Evolutionary conservation across 2,888 invertebrate species (phyloP).

Genomic region (Hyposoter dolosus): DNA sequence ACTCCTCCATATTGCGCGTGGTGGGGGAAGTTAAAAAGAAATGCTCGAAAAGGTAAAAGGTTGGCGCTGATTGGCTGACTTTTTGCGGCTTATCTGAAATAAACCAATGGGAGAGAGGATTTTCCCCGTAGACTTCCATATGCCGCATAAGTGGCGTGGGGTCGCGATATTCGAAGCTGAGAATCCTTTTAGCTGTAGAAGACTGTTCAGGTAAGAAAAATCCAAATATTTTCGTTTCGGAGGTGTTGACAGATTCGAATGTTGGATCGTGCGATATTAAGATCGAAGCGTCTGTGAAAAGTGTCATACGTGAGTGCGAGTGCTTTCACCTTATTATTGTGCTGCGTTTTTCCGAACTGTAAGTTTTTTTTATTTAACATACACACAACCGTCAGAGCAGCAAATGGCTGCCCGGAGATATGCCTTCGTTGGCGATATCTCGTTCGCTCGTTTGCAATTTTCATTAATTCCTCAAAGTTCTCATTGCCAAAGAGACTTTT

Average conservation of each 20-base stretch:
- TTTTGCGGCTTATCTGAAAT: conserved; percentile 88
- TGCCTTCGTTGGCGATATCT: conserved; percentile 71
- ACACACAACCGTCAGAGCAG: conserved; percentile 78
- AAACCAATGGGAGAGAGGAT: conserved; percentile 85
- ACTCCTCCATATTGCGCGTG: conserved; percentile 73
- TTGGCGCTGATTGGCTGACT: conserved; percentile 85
- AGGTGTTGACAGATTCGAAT: conserved; percentile 85
- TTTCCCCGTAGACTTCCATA: conserved; percentile 86
- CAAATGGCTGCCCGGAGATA: conserved; percentile 81
- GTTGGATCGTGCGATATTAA: conserved; percentile 55
- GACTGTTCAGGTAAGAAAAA: conserved; percentile 87
- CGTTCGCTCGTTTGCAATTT: conserved; percentile 65
- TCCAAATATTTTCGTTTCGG: conserved; percentile 86
- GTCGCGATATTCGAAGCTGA: conserved; percentile 88
- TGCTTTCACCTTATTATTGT: conserved; percentile 72
- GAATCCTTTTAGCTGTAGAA: conserved; percentile 86
- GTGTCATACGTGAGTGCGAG: conserved; percentile 72
- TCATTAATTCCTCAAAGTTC: background rate
- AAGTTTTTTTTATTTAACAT: conserved; percentile 80
- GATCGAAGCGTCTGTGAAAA: conserved; percentile 64
- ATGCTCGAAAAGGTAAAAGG: conserved; percentile 85
- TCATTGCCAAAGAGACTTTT: background rate
- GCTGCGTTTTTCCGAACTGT: conserved; percentile 76
- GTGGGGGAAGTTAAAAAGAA: conserved; percentile 85
- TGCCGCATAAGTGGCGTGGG: conserved; percentile 89